phyloP scores from a whole-genome alignment of 2,888 invertebrate genomes.

The Crocallis elinguaria region DNA sequence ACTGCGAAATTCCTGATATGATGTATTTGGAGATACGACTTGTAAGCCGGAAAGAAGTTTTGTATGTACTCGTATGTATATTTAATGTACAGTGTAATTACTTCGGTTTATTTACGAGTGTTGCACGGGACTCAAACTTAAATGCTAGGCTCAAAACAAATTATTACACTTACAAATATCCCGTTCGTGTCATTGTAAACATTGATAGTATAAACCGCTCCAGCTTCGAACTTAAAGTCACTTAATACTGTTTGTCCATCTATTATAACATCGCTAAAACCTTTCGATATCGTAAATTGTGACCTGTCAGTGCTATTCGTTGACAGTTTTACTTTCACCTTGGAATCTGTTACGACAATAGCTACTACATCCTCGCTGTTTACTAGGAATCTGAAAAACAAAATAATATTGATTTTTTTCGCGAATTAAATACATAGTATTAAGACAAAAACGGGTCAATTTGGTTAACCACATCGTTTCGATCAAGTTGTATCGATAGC shows the following conservation, averaged over 20 bases:
- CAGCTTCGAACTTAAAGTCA: conserved; percentile 75
- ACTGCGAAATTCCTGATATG: too few relatives aligned
- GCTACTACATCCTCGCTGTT: conserved; percentile 52
- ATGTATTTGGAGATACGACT: too few relatives aligned
- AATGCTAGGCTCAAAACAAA: too few relatives aligned
- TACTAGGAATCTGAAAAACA: conserved; percentile 69
- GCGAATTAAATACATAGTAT: too few relatives aligned
- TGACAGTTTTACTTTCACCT: conserved; percentile 54
- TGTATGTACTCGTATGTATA: too few relatives aligned
- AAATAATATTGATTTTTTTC: background rate
- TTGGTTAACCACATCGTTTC: background rate
- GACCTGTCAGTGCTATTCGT: conserved; percentile 50
- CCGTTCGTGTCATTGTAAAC: conserved; percentile 64
- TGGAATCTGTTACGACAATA: conserved; percentile 53
- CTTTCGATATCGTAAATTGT: conserved; percentile 59
- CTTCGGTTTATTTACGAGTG: background rate
- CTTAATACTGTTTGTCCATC: conserved; percentile 54
- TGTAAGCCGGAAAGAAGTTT: too few relatives aligned
- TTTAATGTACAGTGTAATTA: too few relatives aligned
- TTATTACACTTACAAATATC: conserved; percentile 57
- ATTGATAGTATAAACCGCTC: conserved; percentile 88
- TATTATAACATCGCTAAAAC: conserved; percentile 66
- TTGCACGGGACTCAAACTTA: too few relatives aligned
- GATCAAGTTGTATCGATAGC: too few relatives aligned
- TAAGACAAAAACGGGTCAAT: background rate